Evolutionary conservation across 2,797 vertebrate genomes (phyloP).

Genomic region (Microctenopoma steveboyesi): DNA sequence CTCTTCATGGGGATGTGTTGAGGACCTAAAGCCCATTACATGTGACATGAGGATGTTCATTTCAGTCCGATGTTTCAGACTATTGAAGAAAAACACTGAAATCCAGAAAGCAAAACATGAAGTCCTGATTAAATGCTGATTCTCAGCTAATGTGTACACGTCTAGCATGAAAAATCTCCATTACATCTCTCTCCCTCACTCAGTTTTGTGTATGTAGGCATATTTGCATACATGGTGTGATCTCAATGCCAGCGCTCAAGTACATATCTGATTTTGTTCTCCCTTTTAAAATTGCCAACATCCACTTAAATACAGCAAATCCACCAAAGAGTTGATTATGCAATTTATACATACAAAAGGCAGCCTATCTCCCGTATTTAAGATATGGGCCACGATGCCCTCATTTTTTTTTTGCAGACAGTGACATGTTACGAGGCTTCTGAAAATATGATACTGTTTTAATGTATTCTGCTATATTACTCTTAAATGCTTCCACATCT

Average conservation of each 20-base stretch:
- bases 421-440: constrained; percentile 71
- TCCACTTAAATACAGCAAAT: constrained; percentile 58
- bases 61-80: constrained; percentile 21
- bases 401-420: constrained; percentile 59
- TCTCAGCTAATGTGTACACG: constrained; percentile 65
- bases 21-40: constrained; percentile 24
- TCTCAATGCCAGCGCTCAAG: constrained; percentile 50
- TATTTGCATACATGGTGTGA: constrained; percentile 60
- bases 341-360: constrained; percentile 65
- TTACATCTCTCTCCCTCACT: constrained; percentile 33
- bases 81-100: constrained; percentile 33
- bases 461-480: constrained; percentile 82
- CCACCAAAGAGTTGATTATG: constrained; percentile 67
- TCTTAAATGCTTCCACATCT: constrained; percentile 83
- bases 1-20: constrained; percentile 7
- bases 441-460: constrained; percentile 75
- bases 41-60: constrained; percentile 42
- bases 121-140: constrained; percentile 65
- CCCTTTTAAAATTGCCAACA: constrained; percentile 51
- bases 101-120: constrained; percentile 56
- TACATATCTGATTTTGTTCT: constrained; percentile 20
- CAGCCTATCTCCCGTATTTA: constrained; percentile 60
- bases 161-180: constrained; percentile 45
- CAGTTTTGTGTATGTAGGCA: constrained; percentile 47
- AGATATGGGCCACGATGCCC: constrained; percentile 71